These are phyloP conservation scores for Diadumene lineata DNA, from an alignment of 92 coral and sea anemone genomes.

Conservation along the genomic window DNA sequence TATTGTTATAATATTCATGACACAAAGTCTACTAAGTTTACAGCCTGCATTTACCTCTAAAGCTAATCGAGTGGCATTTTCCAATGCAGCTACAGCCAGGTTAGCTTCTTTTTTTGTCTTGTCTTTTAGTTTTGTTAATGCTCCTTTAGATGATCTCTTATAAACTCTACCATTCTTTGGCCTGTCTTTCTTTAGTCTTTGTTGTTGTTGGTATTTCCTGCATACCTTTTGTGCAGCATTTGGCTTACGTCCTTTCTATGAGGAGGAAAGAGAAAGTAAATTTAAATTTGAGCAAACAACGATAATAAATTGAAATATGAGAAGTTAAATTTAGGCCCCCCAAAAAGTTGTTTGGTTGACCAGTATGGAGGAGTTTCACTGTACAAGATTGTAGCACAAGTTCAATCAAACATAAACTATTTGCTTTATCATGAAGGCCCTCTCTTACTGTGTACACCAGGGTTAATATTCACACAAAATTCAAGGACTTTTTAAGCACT, in stretches of 20 bases:
- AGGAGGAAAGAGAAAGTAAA: neutral
- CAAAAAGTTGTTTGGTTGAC: no score
- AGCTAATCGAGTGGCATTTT: conserved; percentile 86
- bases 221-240: conserved; percentile 80
- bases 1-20: no score
- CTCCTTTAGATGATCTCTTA: conserved; percentile 45
- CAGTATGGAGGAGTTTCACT: no score
- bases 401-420: no score
- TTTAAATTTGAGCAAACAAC: neutral
- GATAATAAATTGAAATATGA: no score
- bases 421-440: no score
- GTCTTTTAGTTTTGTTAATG: conserved; percentile 59
- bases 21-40: no score
- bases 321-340: no score
- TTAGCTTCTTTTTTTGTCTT: conserved; percentile 50
- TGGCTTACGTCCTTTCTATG: conserved; percentile 59
- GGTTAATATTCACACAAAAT: no score
- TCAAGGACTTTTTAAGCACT: no score
- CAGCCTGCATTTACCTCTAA: conserved; percentile 81
- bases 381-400: no score
- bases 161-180: conserved; percentile 56
- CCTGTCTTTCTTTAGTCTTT: conserved; percentile 66
- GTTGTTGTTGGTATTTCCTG: conserved; percentile 73
- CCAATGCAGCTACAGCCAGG: conserved; percentile 86
- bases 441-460: no score